Evolutionary conservation across 2,113 vertebrate genomes (phyloP).

Genomic region (Fulica atra): DNA sequence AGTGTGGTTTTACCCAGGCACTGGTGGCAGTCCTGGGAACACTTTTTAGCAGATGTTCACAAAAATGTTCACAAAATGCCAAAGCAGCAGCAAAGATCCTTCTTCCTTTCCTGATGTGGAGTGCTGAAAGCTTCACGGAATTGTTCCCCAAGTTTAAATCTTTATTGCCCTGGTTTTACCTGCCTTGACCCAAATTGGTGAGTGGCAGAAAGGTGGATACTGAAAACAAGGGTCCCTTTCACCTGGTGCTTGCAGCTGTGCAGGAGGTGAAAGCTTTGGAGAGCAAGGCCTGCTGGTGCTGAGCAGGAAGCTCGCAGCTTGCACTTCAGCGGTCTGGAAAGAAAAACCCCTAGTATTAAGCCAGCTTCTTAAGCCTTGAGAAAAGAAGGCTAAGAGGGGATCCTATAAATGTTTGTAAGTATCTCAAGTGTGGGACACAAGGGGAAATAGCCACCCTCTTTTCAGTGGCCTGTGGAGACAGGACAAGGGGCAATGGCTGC

Average conservation of each 20-base stretch:
- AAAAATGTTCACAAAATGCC: background rate
- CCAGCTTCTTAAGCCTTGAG: background rate
- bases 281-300: background rate
- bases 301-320: background rate
- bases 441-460: no score
- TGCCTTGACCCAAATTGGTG: background rate
- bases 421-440: no score
- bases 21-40: background rate
- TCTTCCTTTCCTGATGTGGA: rapidly evolving
- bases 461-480: no score
- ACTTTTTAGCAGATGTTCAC: background rate
- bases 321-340: background rate
- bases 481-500: no score
- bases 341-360: background rate
- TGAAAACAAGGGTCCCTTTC: rapidly evolving
- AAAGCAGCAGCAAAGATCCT: background rate
- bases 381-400: no score
- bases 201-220: background rate
- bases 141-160: background rate
- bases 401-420: no score
- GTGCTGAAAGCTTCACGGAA: background rate
- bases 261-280: background rate
- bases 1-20: background rate
- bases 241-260: background rate
- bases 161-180: background rate